Percentiles rank a stretch among this genome's conserved stretches.
phyloP scores from a whole-genome alignment of 1,140 invertebrate genomes.

The Yoshiicerus persimilis region DNA sequence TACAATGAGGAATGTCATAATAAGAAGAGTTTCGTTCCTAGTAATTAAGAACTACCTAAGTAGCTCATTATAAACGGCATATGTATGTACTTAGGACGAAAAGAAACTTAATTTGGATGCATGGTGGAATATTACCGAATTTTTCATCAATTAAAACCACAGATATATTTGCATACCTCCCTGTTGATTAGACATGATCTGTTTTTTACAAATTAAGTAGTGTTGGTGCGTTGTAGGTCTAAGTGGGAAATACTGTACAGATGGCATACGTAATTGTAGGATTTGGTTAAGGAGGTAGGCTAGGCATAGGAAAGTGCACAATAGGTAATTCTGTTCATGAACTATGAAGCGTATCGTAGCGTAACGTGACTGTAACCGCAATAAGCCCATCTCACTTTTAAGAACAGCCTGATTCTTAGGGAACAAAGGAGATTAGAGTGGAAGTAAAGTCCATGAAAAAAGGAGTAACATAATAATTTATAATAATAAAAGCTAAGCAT shows the following conservation, averaged over 20 bases:
- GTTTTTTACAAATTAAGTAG: background rate
- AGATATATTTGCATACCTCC: background rate
- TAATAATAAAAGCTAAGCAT: constrained; percentile 3
- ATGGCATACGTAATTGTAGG: background rate
- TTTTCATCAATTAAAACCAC: background rate
- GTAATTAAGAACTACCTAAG: background rate
- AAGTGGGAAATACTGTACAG: background rate
- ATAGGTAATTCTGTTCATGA: constrained; percentile 27
- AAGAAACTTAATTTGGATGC: background rate
- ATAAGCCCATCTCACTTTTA: constrained; percentile 2
- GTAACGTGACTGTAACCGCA: background rate
- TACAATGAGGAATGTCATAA: no score
- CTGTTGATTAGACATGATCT: background rate
- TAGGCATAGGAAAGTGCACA: no score
- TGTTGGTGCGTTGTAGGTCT: background rate
- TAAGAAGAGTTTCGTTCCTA: background rate
- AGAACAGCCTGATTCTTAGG: background rate
- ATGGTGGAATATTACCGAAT: background rate
- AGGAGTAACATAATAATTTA: background rate
- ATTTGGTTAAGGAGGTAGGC: background rate
- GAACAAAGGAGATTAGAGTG: background rate
- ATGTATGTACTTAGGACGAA: background rate
- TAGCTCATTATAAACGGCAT: no score
- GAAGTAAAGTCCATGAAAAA: background rate
- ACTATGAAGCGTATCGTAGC: constrained; percentile 40